Conservation (phyloP, 2,888 invertebrate species). For the Eucera pruinosa region DNA sequence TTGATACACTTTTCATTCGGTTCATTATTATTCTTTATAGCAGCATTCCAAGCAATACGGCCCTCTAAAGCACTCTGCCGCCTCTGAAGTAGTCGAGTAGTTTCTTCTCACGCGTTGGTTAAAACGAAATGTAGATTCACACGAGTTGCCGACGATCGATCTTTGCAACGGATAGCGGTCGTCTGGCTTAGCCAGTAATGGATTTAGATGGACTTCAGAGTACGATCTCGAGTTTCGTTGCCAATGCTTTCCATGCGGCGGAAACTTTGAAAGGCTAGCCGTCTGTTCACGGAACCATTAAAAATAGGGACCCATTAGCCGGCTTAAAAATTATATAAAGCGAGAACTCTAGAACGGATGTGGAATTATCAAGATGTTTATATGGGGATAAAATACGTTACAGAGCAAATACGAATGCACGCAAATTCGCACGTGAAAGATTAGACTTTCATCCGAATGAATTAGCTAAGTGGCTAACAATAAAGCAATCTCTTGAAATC, state of each 20-base stretch:
- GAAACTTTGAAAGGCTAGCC: constrained; percentile 26
- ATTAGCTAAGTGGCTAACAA: too few species aligned
- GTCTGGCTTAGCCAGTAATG: constrained; percentile 40
- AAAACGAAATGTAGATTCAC: constrained; percentile 41
- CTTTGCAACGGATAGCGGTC: constrained; percentile 36
- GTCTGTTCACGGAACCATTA: constrained; percentile 9
- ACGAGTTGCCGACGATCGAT: constrained; percentile 33
- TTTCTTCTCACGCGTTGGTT: not conserved
- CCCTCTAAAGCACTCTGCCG: not conserved
- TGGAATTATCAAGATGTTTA: too few species aligned
- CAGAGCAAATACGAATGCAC: too few species aligned
- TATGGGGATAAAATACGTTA: too few species aligned
- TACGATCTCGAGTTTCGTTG: constrained; percentile 40
- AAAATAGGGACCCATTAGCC: constrained; percentile 26
- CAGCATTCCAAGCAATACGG: constrained; percentile 2
- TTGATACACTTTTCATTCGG: not conserved
- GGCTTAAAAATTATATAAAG: too few species aligned
- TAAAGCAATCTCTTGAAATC: too few species aligned
- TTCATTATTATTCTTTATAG: constrained; percentile 10
- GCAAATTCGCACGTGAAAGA: too few species aligned
- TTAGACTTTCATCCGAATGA: too few species aligned
- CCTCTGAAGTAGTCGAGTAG: not conserved
- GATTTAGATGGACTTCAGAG: constrained; percentile 49
- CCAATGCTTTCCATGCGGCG: constrained; percentile 21
- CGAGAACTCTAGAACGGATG: too few species aligned